Percentiles rank a stretch among this genome's conserved stretches.
phyloP scores from a whole-genome alignment of 2,888 invertebrate genomes.

The Pristionchus arcanus region DNA sequence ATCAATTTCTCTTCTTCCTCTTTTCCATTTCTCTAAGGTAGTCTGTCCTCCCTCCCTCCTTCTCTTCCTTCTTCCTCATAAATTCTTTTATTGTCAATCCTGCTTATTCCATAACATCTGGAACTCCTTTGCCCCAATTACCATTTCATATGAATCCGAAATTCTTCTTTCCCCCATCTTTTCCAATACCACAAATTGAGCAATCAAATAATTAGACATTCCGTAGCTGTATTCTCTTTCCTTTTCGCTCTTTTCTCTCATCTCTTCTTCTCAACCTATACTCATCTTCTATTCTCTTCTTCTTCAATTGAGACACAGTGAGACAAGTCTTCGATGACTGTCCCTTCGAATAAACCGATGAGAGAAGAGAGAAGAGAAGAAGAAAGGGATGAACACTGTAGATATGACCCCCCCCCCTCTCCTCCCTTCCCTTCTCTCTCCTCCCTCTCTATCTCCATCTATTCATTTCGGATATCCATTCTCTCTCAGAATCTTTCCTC shows the following conservation, averaged over 20 bases:
- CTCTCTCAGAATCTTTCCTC: conserved; percentile 15
- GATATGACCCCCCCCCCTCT: conserved; percentile 7
- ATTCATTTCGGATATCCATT: neutral
- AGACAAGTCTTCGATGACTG: conserved; percentile 41
- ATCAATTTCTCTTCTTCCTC: neutral
- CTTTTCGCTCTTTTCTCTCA: conserved; percentile 2
- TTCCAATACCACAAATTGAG: conserved; percentile 1
- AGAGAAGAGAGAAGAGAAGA: conserved; percentile 49
- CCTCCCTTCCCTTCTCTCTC: conserved; percentile 43
- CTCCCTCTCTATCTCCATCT: conserved; percentile 43
- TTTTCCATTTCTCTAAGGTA: neutral
- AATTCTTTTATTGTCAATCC: neutral
- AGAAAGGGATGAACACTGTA: conserved; percentile 2
- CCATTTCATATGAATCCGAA: neutral
- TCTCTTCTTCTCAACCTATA: conserved; percentile 45
- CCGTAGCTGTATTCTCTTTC: neutral
- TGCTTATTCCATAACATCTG: neutral
- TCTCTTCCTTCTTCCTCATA: neutral
- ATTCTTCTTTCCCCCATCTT: neutral
- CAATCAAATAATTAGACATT: neutral
- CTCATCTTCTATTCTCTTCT: conserved; percentile 48
- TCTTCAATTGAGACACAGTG: conserved; percentile 36
- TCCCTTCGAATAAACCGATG: neutral
- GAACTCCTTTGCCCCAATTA: neutral
- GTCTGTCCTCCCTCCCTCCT: neutral